These are phyloP conservation scores for Noctua fimbriata DNA, from an alignment of 2,888 invertebrate species.

Conservation along the genomic window DNA sequence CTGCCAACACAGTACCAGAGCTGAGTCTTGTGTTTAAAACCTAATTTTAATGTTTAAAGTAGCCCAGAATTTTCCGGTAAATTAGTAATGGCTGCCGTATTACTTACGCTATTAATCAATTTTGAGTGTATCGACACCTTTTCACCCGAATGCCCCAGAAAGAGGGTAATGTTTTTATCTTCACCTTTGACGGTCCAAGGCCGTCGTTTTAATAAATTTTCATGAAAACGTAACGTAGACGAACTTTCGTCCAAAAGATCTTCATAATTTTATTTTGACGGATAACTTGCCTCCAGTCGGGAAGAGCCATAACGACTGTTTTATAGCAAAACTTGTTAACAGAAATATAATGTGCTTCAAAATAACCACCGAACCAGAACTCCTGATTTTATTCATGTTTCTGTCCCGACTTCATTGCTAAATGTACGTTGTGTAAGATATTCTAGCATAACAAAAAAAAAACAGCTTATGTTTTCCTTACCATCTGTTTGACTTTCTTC, in stretches of 20 bases:
- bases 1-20: neutral
- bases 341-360: conserved; percentile 28
- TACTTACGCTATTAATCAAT: conserved; percentile 45
- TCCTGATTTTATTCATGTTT: conserved; percentile 6
- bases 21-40: neutral
- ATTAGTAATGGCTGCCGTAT: conserved; percentile 36
- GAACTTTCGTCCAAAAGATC: conserved; percentile 27
- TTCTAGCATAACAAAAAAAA: too few relatives aligned
- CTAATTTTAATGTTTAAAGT: conserved; percentile 21
- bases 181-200: conserved; percentile 22
- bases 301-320: conserved; percentile 28
- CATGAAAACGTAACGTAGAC: neutral
- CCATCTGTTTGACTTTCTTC: too few relatives aligned
- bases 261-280: conserved; percentile 40
- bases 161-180: conserved; percentile 35
- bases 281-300: conserved; percentile 26
- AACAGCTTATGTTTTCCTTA: too few relatives aligned
- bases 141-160: conserved; percentile 18
- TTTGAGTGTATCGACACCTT: conserved; percentile 18
- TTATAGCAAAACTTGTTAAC: conserved; percentile 31
- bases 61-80: conserved; percentile 29
- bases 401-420: neutral
- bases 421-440: neutral
- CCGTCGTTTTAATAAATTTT: conserved; percentile 29
- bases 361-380: neutral